Percentiles rank a stretch among this genome's conserved stretches.
These are phyloP conservation scores for Drosophila kikkawai DNA, from an alignment of 1,140 invertebrate genomes.

Conservation along the genomic window DNA sequence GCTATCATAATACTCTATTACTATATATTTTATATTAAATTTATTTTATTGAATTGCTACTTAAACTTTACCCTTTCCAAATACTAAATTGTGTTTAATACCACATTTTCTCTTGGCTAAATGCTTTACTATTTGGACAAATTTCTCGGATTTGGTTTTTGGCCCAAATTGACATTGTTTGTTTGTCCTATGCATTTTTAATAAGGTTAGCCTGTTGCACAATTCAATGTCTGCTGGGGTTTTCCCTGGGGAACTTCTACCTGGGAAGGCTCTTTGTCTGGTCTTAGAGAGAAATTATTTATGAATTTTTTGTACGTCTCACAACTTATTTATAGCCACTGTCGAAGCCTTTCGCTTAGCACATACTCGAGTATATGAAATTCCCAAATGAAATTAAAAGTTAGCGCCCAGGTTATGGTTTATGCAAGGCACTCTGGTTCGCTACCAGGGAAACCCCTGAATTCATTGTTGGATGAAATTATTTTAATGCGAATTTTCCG, in stretches of 20 bases:
- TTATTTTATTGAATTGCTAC: too few relatives aligned
- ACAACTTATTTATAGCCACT: slow-evolving; percentile 13
- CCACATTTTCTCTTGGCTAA: not conserved
- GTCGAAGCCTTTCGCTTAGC: slow-evolving; percentile 4
- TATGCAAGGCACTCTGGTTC: too few relatives aligned
- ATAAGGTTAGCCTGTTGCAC: slow-evolving; percentile 16
- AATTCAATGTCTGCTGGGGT: not conserved
- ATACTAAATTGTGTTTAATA: not conserved
- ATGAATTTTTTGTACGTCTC: not conserved
- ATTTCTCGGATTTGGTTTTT: not conserved
- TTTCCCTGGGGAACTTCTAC: not conserved
- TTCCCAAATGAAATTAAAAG: slow-evolving; percentile 41
- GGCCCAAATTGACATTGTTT: not conserved
- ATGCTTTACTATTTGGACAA: not conserved
- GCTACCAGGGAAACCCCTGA: not conserved
- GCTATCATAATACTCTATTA: too few relatives aligned
- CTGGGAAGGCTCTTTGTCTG: not conserved
- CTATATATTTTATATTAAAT: too few relatives aligned
- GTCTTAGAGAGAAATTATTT: not conserved
- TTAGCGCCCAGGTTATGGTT: slow-evolving; percentile 9
- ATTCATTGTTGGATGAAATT: not conserved
- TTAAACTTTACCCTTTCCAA: too few relatives aligned
- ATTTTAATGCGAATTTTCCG: not conserved
- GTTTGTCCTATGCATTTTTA: not conserved
- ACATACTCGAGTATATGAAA: slow-evolving; percentile 2